Base-by-base conservation (phyloP, 2,797 vertebrate species). In the Eurystomus glaucurus region DNA sequence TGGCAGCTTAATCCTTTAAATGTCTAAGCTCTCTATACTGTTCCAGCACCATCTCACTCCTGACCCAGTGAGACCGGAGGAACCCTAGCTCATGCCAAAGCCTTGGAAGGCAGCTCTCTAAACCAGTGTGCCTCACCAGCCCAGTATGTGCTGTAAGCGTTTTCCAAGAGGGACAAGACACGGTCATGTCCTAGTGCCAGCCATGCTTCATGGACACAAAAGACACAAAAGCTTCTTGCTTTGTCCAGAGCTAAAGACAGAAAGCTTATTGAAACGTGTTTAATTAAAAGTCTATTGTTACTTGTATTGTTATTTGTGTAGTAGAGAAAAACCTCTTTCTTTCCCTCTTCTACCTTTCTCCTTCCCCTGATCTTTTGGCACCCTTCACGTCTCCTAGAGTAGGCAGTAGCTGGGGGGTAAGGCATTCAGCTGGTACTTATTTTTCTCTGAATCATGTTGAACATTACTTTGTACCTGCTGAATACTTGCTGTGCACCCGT, bases 151-250 rank as follows among this genome's bases (percentile, higher is more conserved):
- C 43, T 66, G 22, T 8, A 74, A n/a, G 28, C 14, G 31, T 33
- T 72, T 62, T 18, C 37, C 2, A 2, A 65, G 51, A 37, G 19
- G 11, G 14, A 5, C 3, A 29, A 45, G 55, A 35, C 26, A 14
- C 1, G 5, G 29, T 9, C 26, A 25, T 48, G 45, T 46, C 35
- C 20, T 55, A 22, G 29, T 41, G 52, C 35, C 55, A 54, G 39
- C 0, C 0, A 15, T 2, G 20, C n/a, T 66, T 60, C n/a, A 55
- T 23, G 6, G 35, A 18, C 22, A 12, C 1, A 5, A 58, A 74
- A 51, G 3, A 37, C 37, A 37, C 37, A 37, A 37, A 37, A 66
- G 0, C 28, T 62, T 58, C 43, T 33, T 91, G 35, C 5, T 48
- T 52, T 91, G 39, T 28, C 33, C 62, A 37, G n/a, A 54, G 69